Base-by-base conservation (phyloP, 2,888 invertebrate species). In the Dynastes tityus region DNA sequence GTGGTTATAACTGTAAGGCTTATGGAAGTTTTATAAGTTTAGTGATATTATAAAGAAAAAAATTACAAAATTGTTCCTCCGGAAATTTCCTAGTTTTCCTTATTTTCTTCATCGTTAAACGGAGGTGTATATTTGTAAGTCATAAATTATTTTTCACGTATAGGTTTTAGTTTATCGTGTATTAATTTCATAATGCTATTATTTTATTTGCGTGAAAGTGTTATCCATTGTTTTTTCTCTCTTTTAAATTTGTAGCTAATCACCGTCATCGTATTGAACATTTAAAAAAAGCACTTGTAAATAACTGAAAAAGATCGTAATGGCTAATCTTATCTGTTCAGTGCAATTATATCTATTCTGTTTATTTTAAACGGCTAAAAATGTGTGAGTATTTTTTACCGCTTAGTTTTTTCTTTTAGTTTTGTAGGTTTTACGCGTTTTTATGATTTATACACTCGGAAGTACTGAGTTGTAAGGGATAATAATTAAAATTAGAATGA, bases 1-100 rank as follows among this genome's bases (percentile, higher is more conserved):
- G 16, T 16, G 29, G 22, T 55, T 55, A 55, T 16, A 65, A 45
- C 40, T 65, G 65, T 65, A 45, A 65, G 40, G 45, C 65, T 65
- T 65, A 65, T 40, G 16, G 37, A 8, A 65, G 16, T 32, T 32
- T 37, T 37, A 29, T 4, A 37, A 37, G 37, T 45, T 65, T 65
- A 68, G 63, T 63, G 70, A 11, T 6, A 40, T 63, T 70, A 75
- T 75, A 65, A 77, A 32, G 16, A 32, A 78, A 77, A 74, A 37
- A 55, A 16, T 8, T 22, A 16, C 16, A 65, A 65, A 45, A 65
- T 37, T 37, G 16, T 45, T 65, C 45, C 65, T 65, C 65, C 22
- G 45, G 2, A 65, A 65, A 45, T 45, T 4, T 65, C 37, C n/a
- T 37, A 37, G 16, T 65, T 65, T 63, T 63, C 37, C 13, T 65